These are phyloP conservation scores for Furcula furcula DNA, from an alignment of 2,888 invertebrate species.

Conservation along the genomic window DNA sequence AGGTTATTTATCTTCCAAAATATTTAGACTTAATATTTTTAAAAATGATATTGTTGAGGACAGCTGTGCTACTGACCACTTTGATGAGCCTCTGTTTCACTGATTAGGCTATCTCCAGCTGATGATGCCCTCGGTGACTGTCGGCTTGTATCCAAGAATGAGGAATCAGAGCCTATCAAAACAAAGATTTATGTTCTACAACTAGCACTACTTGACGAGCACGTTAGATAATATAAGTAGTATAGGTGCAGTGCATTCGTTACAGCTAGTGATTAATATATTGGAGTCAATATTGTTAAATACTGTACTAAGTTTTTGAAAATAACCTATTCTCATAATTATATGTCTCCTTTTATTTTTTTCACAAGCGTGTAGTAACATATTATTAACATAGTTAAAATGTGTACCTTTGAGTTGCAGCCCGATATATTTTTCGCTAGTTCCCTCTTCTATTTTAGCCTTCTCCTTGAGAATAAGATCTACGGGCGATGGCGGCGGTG, in stretches of 20 bases:
- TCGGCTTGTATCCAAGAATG: conserved; percentile 72
- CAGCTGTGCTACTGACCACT: conserved; percentile 62
- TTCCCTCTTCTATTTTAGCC: conserved; percentile 62
- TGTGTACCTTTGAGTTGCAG: conserved; percentile 70
- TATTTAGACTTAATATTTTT: neutral
- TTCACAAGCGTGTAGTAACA: no score
- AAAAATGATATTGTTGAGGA: neutral
- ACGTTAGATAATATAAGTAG: no score
- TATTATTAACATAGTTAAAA: no score
- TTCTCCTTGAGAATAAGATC: conserved; percentile 81
- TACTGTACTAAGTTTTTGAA: neutral
- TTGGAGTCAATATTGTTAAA: no score
- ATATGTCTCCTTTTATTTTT: no score
- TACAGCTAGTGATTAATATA: no score
- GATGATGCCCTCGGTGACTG: conserved; percentile 74
- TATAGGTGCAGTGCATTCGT: no score
- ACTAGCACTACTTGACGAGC: no score
- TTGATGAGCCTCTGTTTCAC: conserved; percentile 76
- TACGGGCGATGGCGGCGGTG: conserved; percentile 87
- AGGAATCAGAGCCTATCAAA: conserved; percentile 77
- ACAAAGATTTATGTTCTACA: no score
- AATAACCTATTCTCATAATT: no score
- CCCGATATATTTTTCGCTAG: conserved; percentile 64
- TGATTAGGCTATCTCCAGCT: conserved; percentile 70
- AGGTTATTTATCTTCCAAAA: neutral